Evolutionary conservation across 2,888 invertebrate genomes (phyloP).

Genomic region (Anticlea derivata): DNA sequence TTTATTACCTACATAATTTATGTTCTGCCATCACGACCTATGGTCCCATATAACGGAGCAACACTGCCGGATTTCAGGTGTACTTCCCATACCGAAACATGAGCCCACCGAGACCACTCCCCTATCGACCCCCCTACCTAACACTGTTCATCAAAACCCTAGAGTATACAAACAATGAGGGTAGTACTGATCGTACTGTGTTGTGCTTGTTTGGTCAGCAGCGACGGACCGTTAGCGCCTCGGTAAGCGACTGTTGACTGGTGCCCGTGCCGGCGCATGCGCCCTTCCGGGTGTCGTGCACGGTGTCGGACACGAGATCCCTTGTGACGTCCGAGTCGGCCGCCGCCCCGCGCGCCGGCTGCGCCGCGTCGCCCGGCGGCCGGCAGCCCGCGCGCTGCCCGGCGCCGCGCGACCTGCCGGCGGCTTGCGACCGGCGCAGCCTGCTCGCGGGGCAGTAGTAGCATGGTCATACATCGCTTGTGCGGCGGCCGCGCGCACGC

Average conservation of each 20-base stretch:
- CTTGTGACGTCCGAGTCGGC: conserved; percentile 79
- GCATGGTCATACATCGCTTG: conserved; percentile 83
- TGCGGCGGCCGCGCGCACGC: conserved; percentile 82
- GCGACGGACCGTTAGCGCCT: conserved; percentile 82
- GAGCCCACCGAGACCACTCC: conserved; percentile 47
- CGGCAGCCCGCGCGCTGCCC: conserved; percentile 67
- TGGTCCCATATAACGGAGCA: conserved; percentile 44
- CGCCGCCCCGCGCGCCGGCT: conserved; percentile 47
- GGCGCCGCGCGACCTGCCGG: conserved; percentile 54
- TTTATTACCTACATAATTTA: conserved; percentile 38
- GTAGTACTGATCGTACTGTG: conserved; percentile 80
- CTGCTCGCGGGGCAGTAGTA: conserved; percentile 63
- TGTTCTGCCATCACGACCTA: conserved; percentile 36
- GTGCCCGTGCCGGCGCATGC: conserved; percentile 68
- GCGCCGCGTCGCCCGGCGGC: conserved; percentile 44
- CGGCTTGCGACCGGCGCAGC: conserved; percentile 47
- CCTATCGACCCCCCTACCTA: conserved; percentile 54
- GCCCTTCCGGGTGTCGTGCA: conserved; percentile 65
- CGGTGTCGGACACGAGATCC: conserved; percentile 73
- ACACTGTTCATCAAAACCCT: conserved; percentile 43
- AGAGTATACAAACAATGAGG: conserved; percentile 68
- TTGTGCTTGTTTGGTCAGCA: conserved; percentile 83
- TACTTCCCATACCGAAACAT: conserved; percentile 46
- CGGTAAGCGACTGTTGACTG: conserved; percentile 76
- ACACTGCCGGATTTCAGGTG: conserved; percentile 42